phyloP scores from a whole-genome alignment of 1,140 invertebrate genomes.

The Mactra quadrangularis region DNA sequence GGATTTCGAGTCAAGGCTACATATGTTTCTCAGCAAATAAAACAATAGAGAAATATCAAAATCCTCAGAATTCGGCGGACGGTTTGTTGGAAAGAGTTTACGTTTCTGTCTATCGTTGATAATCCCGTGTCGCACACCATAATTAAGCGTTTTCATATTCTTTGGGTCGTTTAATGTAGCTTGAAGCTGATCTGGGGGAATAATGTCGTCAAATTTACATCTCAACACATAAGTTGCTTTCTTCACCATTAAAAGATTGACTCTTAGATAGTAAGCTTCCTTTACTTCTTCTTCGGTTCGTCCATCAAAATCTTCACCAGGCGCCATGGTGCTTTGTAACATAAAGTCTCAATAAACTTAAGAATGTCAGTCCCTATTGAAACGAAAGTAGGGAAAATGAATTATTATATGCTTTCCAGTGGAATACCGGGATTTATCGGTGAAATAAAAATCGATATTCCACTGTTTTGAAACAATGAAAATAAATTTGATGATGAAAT shows the following conservation, averaged over 20 bases:
- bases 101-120: neutral
- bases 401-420: no score
- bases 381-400: no score
- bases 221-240: neutral
- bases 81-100: neutral
- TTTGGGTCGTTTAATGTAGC: neutral
- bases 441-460: no score
- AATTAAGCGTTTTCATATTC: neutral
- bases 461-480: no score
- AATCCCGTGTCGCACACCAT: neutral
- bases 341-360: no score
- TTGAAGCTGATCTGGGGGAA: conserved; percentile 5
- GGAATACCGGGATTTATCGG: no score
- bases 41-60: conserved; percentile 14
- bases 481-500: no score
- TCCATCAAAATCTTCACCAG: no score
- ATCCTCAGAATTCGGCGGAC: neutral
- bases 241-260: neutral
- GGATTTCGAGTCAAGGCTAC: neutral
- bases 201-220: neutral
- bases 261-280: neutral
- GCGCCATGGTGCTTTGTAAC: no score
- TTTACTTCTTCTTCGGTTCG: neutral
- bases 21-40: conserved; percentile 22
- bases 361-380: no score